Evolutionary conservation across 2,797 vertebrate genomes (phyloP).

Genomic region (Enteromius fasciolatus): DNA sequence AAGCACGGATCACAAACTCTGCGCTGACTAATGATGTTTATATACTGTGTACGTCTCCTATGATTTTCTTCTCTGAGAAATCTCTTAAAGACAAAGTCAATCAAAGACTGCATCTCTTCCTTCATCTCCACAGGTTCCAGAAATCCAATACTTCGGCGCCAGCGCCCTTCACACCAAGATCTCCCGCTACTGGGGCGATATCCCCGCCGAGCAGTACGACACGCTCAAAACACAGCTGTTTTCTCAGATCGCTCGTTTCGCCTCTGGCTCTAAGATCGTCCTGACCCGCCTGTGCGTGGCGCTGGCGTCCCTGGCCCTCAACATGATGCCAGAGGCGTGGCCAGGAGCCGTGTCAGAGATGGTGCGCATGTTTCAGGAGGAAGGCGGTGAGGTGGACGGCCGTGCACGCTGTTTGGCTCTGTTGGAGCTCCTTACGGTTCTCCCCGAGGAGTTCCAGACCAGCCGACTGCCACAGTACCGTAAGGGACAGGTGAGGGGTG

Average conservation of each 20-base stretch:
- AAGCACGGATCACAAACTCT: not conserved
- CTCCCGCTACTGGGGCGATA: slow-evolving; percentile 98
- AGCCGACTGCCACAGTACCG: slow-evolving; percentile 95
- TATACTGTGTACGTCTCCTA: not conserved
- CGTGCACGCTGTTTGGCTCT: slow-evolving; percentile 93
- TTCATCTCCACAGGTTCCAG: slow-evolving; percentile 81
- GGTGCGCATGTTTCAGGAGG: slow-evolving; percentile 96
- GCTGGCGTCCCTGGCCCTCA: slow-evolving; percentile 93
- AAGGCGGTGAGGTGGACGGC: slow-evolving; percentile 90
- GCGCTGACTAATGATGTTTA: not conserved
- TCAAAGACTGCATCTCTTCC: not conserved
- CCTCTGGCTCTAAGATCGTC: slow-evolving; percentile 96
- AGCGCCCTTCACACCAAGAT: slow-evolving; percentile 98
- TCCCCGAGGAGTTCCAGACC: slow-evolving; percentile 98
- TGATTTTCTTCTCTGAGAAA: not conserved
- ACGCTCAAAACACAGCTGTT: slow-evolving; percentile 96
- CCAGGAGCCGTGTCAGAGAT: slow-evolving; percentile 95
- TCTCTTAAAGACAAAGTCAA: not conserved
- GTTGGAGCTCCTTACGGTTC: slow-evolving; percentile 94
- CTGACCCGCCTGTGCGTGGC: slow-evolving; percentile 97
- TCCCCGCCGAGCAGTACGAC: slow-evolving; percentile 95
- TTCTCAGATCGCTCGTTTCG: slow-evolving; percentile 94
- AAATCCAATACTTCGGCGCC: slow-evolving; percentile 99
- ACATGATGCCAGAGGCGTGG: slow-evolving; percentile 98
- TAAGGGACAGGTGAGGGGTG: slow-evolving; percentile 93